A percentile compares a stretch with the other conserved stretches of the same genome.
Conservation (phyloP, 2,888 invertebrate species). For the Tiliacea aurago region DNA sequence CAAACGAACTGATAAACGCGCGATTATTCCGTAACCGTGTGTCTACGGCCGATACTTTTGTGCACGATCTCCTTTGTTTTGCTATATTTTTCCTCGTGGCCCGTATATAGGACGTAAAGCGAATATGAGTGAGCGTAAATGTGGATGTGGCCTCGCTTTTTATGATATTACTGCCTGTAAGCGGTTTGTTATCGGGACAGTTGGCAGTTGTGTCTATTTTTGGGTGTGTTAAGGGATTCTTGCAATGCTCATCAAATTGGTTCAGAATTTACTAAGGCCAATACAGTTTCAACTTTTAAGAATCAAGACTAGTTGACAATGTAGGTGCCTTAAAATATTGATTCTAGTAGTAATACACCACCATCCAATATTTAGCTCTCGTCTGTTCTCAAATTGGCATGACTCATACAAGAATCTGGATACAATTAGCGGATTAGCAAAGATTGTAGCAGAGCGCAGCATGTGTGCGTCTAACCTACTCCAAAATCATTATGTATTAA, state of each 20-base stretch:
- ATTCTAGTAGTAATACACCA: too few species aligned
- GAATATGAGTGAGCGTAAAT: constrained; percentile 48
- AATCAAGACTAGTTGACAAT: too few species aligned
- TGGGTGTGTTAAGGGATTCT: constrained; percentile 4
- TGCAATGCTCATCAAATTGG: not conserved
- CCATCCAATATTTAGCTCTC: not conserved
- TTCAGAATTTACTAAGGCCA: not conserved
- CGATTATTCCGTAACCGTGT: constrained; percentile 56
- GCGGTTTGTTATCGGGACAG: constrained; percentile 55
- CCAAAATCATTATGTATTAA: not conserved
- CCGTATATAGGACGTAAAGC: constrained; percentile 51
- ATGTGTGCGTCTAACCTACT: not conserved
- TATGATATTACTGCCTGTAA: constrained; percentile 52
- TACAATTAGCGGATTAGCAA: not conserved
- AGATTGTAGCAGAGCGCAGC: not conserved
- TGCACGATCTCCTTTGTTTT: constrained; percentile 53
- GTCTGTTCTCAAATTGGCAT: not conserved
- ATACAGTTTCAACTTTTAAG: too few species aligned
- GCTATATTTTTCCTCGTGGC: constrained; percentile 52
- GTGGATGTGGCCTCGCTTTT: constrained; percentile 44
- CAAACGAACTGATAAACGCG: constrained; percentile 58
- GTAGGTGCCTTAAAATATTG: too few species aligned
- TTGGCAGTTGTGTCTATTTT: constrained; percentile 32
- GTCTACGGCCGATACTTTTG: constrained; percentile 49
- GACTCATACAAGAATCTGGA: not conserved